Conservation (phyloP, 2,113 vertebrate genomes). For the Xiphophorus maculatus region DNA sequence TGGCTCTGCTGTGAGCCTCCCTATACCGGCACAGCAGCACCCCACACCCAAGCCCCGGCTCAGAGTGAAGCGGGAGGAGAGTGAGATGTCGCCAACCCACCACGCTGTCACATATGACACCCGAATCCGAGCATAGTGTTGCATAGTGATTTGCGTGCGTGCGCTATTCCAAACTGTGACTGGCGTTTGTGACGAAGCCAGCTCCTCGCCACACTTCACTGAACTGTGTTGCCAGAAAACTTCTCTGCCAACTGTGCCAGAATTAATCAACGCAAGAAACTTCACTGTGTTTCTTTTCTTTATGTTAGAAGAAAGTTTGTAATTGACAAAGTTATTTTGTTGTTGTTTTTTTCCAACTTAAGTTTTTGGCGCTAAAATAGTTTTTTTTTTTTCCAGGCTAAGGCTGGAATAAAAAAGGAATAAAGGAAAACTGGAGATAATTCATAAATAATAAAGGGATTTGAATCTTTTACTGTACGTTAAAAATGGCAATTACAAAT, state of each 20-base stretch:
- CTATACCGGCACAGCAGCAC: conserved; percentile 21
- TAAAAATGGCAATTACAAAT: conserved; percentile 28
- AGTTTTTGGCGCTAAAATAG: conserved; percentile 1
- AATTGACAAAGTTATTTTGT: conserved; percentile 40
- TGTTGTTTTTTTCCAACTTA: neutral
- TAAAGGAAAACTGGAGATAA: conserved; percentile 19
- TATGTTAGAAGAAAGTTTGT: conserved; percentile 49
- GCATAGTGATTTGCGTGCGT: conserved; percentile 65
- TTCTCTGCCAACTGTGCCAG: conserved; percentile 65
- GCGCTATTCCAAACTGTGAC: conserved; percentile 55
- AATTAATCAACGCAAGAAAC: conserved; percentile 71
- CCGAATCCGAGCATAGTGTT: conserved; percentile 50
- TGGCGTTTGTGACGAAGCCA: conserved; percentile 65
- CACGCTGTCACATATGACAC: conserved; percentile 57
- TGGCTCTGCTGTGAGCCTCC: neutral
- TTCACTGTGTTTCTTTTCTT: conserved; percentile 30
- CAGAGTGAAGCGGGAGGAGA: conserved; percentile 34
- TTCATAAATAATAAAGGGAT: neutral
- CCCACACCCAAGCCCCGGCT: conserved; percentile 22
- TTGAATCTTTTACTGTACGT: conserved; percentile 29
- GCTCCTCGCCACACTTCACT: conserved; percentile 68
- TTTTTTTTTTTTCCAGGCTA: neutral
- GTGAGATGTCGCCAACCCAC: conserved; percentile 67
- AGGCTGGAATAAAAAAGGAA: neutral
- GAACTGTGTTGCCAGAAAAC: conserved; percentile 66